phyloP scores from a whole-genome alignment of 2,888 invertebrate genomes.

The Acleris emargana region DNA sequence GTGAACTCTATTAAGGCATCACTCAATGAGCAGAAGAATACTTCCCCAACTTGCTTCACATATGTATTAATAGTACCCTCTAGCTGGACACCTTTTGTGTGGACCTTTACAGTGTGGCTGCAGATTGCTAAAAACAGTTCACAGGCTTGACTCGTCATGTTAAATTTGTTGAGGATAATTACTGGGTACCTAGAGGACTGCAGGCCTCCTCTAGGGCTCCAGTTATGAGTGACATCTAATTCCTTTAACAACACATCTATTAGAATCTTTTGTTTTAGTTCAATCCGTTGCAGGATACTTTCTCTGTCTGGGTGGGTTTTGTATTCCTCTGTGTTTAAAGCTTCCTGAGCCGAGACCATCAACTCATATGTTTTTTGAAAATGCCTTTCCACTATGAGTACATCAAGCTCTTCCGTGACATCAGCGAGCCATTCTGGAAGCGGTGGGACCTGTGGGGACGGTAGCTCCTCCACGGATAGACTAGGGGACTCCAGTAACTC shows the following conservation, averaged over 20 bases:
- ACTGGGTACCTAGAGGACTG: constrained; percentile 93
- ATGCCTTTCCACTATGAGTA: constrained; percentile 96
- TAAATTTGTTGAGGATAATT: constrained; percentile 90
- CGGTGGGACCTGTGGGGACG: constrained; percentile 66
- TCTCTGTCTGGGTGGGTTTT: constrained; percentile 67
- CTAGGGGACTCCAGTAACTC: constrained; percentile 76
- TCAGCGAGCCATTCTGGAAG: constrained; percentile 95
- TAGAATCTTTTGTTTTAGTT: constrained; percentile 88
- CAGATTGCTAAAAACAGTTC: constrained; percentile 92
- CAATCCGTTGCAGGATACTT: constrained; percentile 83
- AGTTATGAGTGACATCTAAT: constrained; percentile 94
- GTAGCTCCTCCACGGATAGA: constrained; percentile 74
- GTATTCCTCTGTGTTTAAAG: constrained; percentile 68
- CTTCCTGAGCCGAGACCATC: constrained; percentile 84
- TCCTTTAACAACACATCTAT: constrained; percentile 95
- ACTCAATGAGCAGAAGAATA: constrained; percentile 92
- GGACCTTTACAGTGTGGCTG: constrained; percentile 91
- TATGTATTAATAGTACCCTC: constrained; percentile 92
- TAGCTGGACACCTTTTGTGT: constrained; percentile 90
- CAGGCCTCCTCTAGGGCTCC: constrained; percentile 94
- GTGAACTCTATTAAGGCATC: constrained; percentile 86
- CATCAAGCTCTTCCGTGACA: constrained; percentile 96
- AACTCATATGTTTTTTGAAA: constrained; percentile 95
- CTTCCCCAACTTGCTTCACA: constrained; percentile 90
- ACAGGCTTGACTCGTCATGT: constrained; percentile 88